Evolutionary conservation across 2,113 vertebrate species (phyloP), one percentile per base, ranked within the genome.

Genomic region (Amphiprion ocellaris): DNA sequence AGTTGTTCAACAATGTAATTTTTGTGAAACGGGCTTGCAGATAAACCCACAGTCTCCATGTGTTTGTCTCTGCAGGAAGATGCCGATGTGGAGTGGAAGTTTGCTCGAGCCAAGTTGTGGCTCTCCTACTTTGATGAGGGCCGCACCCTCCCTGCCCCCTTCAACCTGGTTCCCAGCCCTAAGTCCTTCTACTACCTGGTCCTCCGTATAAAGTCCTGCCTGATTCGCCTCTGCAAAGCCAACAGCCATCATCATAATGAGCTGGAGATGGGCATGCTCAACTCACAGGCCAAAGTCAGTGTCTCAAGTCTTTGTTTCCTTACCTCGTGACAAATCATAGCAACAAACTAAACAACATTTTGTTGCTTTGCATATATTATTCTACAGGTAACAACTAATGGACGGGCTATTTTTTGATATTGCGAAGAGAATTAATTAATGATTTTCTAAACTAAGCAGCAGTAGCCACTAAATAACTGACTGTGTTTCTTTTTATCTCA

Each of bases 141-240:
- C 50, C 96, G 98, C 78, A 99, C 98, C 19, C 93, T 99, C 67
- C 98, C 98, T 6, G 97, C 96, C 79, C 97, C 98, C 72, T 99
- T 97, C 90, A 99, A 99, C 80, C 94, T 99, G 91, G 97, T 99
- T 89, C 98, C 98, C 89, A 99, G 97, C 81, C 98, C 98, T 53
- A 99, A 99, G 90, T 98, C 98, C 56, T 97, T 98, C 95, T 98
- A 97, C 93, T 99, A 99, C 95, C 93, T 98, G 93, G 96, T 96
- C 92, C 94, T 98, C 83, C 97, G 95, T 93, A 96, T 96, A 90
- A 98, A 97, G 94, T 94, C 95, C 91, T 96, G 97, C 94, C 95
- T 99, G 89, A 94, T 99, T 86, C 94, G 81, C 87, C 95, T 99
- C 87, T 99, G 97, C 92, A 98, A 98, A 93, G 96, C 95, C 71